phyloP scores from a whole-genome alignment of 2,888 invertebrate species.

The Mesorhabditis belari region DNA sequence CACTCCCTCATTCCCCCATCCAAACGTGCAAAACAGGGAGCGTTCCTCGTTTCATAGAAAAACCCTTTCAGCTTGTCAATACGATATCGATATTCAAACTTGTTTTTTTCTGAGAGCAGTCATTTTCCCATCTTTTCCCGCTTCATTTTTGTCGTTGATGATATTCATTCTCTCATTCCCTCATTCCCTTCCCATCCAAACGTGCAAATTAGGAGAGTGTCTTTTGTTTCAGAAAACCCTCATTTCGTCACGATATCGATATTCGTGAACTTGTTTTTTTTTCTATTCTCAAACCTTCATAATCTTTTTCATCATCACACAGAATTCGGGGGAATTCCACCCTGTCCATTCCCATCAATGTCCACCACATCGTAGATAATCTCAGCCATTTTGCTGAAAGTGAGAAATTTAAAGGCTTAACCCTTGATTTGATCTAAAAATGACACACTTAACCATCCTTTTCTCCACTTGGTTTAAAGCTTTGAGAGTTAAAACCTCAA shows the following conservation, averaged over 20 bases:
- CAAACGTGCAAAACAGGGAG: too few species aligned
- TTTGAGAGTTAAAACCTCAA: background rate
- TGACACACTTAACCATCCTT: too few species aligned
- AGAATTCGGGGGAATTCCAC: conserved; percentile 41
- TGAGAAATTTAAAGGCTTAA: too few species aligned
- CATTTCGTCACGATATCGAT: background rate
- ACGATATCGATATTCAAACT: background rate
- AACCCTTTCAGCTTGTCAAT: background rate
- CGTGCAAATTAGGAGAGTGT: too few species aligned
- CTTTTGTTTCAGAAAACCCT: background rate
- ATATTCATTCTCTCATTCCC: too few species aligned
- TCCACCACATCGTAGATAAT: conserved; percentile 36
- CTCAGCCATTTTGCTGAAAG: conserved; percentile 36
- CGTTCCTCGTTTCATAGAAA: background rate
- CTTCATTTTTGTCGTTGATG: too few species aligned
- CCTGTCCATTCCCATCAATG: conserved; percentile 36
- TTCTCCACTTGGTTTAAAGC: background rate
- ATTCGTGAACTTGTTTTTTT: background rate
- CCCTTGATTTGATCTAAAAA: too few species aligned
- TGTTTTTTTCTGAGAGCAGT: background rate
- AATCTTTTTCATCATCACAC: conserved; percentile 38
- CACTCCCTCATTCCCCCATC: too few species aligned
- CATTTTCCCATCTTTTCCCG: too few species aligned
- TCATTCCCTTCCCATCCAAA: too few species aligned
- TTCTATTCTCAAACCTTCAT: background rate